Evolutionary conservation across 2,888 invertebrate genomes (phyloP), one percentile per base, ranked within the genome.

Genomic region (Druceiella hillmani): DNA sequence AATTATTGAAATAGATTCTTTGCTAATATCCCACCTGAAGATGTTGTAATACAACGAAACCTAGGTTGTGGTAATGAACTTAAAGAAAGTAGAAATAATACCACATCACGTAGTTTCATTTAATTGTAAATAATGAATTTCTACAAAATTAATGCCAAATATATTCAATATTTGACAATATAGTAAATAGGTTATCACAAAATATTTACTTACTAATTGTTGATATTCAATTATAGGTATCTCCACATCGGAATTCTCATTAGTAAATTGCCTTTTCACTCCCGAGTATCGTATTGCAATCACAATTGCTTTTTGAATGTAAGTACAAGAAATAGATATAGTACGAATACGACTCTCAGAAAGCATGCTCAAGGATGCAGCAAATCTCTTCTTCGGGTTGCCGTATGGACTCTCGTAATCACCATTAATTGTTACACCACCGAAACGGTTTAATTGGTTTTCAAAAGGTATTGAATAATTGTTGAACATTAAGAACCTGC

Each of bases 191-290:
- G n/a, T n/a, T n/a, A n/a, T n/a, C n/a, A n/a, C n/a, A n/a, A n/a
- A n/a, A n/a, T n/a, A n/a, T n/a, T n/a, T n/a, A 64, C 24, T 55
- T 58, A 83, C 84, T 66, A 90, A 91, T 25, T 88, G 78, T 59
- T 92, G 95, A 59, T 97, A 97, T 57, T 95, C 93, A 48, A 97
- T 62, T 2, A 97, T 85, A 0, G 94, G 83, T 44, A 81, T 74
- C 60, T 97, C 95, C 36, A 77, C 76, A 4, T 64, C 57, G 2
- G 67, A 58, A 7, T 75, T 70, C 3, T 79, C 75, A 0, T 88
- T 83, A 0, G 91, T 92, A 59, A 95, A 97, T 68, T 97, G 97
- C 50, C 76, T 79, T 43, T 95, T 74, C 1, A 84, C 85, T 0
- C 83, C 90, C 0, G 91, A 87, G 61, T 95, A 95, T 11, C 95